These are phyloP conservation scores for Linnaemya vulpina DNA, from an alignment of 2,888 invertebrate species.

Conservation along the genomic window DNA sequence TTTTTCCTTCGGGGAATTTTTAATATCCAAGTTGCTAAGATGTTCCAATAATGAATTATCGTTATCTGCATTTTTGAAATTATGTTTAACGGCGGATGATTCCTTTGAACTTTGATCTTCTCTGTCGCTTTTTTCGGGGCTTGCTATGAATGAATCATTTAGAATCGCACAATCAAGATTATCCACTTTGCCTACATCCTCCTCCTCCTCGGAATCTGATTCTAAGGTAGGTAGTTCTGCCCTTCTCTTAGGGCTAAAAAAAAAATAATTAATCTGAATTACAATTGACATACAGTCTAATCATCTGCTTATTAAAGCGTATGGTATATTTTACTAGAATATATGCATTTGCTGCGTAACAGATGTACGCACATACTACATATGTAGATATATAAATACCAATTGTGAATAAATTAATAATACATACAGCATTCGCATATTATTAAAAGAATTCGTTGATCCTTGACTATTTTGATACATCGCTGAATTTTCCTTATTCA, in stretches of 20 bases:
- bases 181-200: conserved; percentile 76
- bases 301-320: not conserved
- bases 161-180: conserved; percentile 82
- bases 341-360: not conserved
- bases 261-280: conserved; percentile 16
- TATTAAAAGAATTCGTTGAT: conserved; percentile 59
- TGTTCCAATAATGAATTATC: conserved; percentile 77
- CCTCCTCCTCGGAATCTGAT: conserved; percentile 78
- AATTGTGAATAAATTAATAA: not conserved
- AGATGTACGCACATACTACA: not conserved
- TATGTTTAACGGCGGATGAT: conserved; percentile 48
- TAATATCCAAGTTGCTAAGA: conserved; percentile 78
- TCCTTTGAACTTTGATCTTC: conserved; percentile 69
- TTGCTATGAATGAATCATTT: conserved; percentile 81
- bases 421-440: conserved; percentile 75
- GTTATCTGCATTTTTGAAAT: conserved; percentile 23
- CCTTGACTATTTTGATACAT: conserved; percentile 28
- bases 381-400: not conserved
- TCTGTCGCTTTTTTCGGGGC: conserved; percentile 76
- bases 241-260: conserved; percentile 79
- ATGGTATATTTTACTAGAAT: not conserved
- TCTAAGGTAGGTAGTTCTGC: conserved; percentile 80
- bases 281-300: conserved; percentile 1
- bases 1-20: conserved; percentile 69
- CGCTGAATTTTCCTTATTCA: conserved; percentile 75